phyloP scores from a whole-genome alignment of 2,888 invertebrate species.

The Chrysina gloriosa region DNA sequence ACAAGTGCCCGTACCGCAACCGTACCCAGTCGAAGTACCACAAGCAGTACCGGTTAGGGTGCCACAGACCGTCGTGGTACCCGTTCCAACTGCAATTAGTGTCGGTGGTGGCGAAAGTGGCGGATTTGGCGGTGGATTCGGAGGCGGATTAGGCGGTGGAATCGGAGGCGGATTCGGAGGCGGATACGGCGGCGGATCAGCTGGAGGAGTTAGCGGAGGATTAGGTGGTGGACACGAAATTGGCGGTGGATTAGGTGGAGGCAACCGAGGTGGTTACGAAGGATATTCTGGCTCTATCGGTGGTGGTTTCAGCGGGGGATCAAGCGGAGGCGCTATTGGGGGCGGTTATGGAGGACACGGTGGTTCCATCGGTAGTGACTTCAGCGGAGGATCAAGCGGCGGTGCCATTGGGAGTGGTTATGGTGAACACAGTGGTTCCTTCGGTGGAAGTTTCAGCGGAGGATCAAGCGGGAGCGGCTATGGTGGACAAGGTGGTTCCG shows the following conservation, averaged over 20 bases:
- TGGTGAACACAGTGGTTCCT: background rate
- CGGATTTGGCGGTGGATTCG: conserved; percentile 45
- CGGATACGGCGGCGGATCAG: conserved; percentile 47
- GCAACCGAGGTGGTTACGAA: conserved; percentile 3
- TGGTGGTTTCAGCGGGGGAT: conserved; percentile 7
- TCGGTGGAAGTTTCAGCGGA: background rate
- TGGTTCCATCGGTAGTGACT: background rate
- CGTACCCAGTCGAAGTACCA: conserved; percentile 45
- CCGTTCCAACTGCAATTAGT: conserved; percentile 67
- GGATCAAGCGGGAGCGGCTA: background rate
- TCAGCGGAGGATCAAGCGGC: background rate
- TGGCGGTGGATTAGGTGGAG: conserved; percentile 30
- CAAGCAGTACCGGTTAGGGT: conserved; percentile 63
- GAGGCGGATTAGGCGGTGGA: conserved; percentile 49
- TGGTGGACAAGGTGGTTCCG: conserved; percentile 5
- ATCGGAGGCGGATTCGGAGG: conserved; percentile 47
- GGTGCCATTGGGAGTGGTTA: background rate
- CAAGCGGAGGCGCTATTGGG: background rate
- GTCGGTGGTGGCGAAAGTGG: conserved; percentile 48
- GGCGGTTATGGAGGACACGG: conserved; percentile 21
- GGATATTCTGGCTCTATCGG: conserved; percentile 14
- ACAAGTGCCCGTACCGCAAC: conserved; percentile 66
- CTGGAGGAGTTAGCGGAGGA: conserved; percentile 44
- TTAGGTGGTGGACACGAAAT: conserved; percentile 48
- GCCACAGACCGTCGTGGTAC: conserved; percentile 68